phyloP scores from a whole-genome alignment of 2,797 vertebrate genomes.

The Oryzias dopingdopingensis region DNA sequence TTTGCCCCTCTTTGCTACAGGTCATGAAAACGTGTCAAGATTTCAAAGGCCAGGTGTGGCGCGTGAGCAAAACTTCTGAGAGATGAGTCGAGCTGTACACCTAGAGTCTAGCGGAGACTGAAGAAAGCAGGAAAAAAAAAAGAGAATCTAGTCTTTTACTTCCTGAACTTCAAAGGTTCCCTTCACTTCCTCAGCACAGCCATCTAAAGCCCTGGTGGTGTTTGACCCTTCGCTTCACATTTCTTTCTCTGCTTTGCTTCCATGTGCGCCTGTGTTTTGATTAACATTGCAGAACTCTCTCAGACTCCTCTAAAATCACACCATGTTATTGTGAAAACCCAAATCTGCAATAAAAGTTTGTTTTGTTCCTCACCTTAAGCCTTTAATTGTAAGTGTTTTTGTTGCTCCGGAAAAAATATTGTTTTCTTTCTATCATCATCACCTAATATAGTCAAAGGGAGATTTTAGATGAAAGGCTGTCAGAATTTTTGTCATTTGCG shows the following conservation, averaged over 20 bases:
- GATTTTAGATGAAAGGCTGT: slow-evolving; percentile 10
- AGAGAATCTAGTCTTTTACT: slow-evolving; percentile 69
- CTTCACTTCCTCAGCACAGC: slow-evolving; percentile 64
- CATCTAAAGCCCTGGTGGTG: slow-evolving; percentile 67
- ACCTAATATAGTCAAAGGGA: background rate
- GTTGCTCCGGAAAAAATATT: background rate
- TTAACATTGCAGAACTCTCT: slow-evolving; percentile 55
- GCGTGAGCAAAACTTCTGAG: slow-evolving; percentile 70
- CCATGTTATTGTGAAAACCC: slow-evolving; percentile 19
- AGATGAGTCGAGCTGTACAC: slow-evolving; percentile 62
- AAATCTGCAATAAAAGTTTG: background rate
- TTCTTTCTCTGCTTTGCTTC: slow-evolving; percentile 48
- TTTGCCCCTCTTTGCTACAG: slow-evolving; percentile 37
- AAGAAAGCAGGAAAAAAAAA: slow-evolving; percentile 43
- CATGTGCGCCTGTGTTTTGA: slow-evolving; percentile 51
- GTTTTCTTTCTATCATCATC: background rate
- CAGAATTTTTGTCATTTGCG: slow-evolving; percentile 28
- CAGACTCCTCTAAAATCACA: slow-evolving; percentile 42
- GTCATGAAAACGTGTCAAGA: slow-evolving; percentile 58
- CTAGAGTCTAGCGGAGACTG: slow-evolving; percentile 46
- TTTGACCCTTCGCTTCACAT: slow-evolving; percentile 54
- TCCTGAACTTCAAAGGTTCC: slow-evolving; percentile 81
- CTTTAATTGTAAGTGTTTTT: background rate
- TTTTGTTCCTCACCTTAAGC: slow-evolving; percentile 13
- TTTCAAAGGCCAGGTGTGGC: slow-evolving; percentile 78